phyloP scores from a whole-genome alignment of 2,113 vertebrate genomes.

The Manacus vitellinus region DNA sequence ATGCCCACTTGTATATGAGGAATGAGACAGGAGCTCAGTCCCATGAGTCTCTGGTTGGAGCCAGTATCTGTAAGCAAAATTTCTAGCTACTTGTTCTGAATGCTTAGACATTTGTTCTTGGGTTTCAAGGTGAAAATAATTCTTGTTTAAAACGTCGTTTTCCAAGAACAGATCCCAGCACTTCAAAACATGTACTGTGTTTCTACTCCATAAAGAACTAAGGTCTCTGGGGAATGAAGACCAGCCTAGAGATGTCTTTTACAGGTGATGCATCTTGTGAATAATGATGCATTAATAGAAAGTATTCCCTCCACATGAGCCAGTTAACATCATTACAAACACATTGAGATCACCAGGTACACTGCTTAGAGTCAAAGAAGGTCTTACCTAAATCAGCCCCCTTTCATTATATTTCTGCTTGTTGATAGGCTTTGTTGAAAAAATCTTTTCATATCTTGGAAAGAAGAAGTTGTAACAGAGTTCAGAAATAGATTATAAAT shows the following conservation, averaged over 20 bases:
- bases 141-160: neutral
- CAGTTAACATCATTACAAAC: neutral
- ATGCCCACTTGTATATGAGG: neutral
- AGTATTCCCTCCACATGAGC: neutral
- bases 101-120: neutral
- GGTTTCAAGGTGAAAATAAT: neutral
- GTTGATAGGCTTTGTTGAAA: neutral
- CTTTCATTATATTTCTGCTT: neutral
- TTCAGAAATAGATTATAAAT: neutral
- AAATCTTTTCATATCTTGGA: neutral
- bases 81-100: neutral
- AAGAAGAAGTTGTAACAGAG: neutral
- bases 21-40: neutral
- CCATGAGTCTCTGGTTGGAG: neutral
- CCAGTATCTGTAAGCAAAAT: neutral
- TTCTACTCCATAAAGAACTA: neutral
- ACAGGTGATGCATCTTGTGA: neutral
- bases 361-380: neutral
- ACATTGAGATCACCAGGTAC: neutral
- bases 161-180: neutral
- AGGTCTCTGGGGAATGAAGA: neutral
- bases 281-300: neutral
- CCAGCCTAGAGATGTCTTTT: neutral
- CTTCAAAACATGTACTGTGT: neutral
- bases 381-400: neutral